Base-by-base conservation (phyloP, 2,797 vertebrate genomes). In the Sebastes goodei region DNA sequence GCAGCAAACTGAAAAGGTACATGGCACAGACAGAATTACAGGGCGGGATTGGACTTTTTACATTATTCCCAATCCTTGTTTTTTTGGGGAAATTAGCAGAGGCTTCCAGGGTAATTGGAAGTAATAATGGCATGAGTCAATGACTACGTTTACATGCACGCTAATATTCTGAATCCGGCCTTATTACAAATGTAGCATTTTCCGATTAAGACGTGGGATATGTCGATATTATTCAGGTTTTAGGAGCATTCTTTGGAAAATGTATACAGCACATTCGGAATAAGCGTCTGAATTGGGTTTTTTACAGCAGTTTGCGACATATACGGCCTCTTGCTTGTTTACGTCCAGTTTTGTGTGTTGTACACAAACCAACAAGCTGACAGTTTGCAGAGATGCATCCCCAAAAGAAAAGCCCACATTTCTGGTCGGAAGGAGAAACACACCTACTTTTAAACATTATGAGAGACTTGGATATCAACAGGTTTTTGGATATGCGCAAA, bases 111-210 rank as follows among this genome's bases (percentile, higher is more conserved):
- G 7, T 23, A 70, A 55, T 57, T 35, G 12, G 3, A 10, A 25
- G 21, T 64, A 69, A 79, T 21, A 27, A 80, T n/a, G 46, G 61
- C 21, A 57, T 63, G 27, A 69, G 59, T 61, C 59, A 61, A 30
- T 30, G 15, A 61, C 30, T 32, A 32, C 6, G 3, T 27, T 57
- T 55, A 25, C 27, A 29, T 29, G 12, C 25, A 59, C 25, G 27
- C 25, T 17, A 29, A 59, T 27, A 59, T 59, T 56, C 53, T 55
- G 53, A 55, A 49, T 49, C 46, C 17, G 17, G 46, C 57, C 7
- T 32, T 32, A 32, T 30, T 61, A 9, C 10, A 17, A 61, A 32
- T 20, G 29, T n/a, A 60, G 57, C 57, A 60, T 60, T 30, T 46
- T 46, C 42, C 42, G 1, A 46, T 46, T 17, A 46, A 46, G 42